phyloP scores from a whole-genome alignment of 2,888 invertebrate species.

The Sinopyrophorus schimmeli region DNA sequence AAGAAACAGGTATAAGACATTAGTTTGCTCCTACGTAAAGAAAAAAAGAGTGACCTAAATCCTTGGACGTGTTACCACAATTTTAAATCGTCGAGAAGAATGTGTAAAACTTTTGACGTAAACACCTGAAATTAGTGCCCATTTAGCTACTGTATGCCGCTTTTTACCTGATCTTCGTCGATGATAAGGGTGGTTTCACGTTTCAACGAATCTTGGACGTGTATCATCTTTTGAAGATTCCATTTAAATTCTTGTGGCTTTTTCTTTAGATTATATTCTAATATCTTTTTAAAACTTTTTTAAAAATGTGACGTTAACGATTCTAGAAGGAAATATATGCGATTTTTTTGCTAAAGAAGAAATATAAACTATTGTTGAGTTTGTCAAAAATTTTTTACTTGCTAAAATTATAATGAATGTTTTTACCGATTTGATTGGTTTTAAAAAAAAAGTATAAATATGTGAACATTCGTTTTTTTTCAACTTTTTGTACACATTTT shows the following conservation, averaged over 20 bases:
- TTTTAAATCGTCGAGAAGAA: conserved; percentile 33
- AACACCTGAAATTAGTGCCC: conserved; percentile 40
- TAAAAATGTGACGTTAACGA: background rate
- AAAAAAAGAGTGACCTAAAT: no score
- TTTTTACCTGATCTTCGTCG: conserved; percentile 25
- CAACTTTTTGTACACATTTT: no score
- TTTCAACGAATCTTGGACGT: conserved; percentile 14
- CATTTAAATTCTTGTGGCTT: no score
- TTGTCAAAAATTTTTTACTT: no score
- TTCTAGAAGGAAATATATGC: no score
- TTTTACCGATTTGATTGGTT: no score
- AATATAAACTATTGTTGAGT: no score
- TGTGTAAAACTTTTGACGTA: conserved; percentile 42
- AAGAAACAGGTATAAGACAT: background rate
- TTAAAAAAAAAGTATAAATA: no score
- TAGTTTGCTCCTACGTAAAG: background rate
- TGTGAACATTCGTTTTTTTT: no score
- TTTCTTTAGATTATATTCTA: no score
- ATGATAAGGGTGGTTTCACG: conserved; percentile 26
- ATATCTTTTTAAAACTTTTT: background rate
- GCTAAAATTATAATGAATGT: no score
- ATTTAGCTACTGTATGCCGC: conserved; percentile 35
- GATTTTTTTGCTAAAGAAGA: no score
- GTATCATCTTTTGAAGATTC: conserved; percentile 8
- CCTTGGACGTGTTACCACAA: conserved; percentile 10